A percentile compares a stretch with the other conserved stretches of the same genome.
phyloP scores from a whole-genome alignment of 35 echinoderm and acorn worm species.

The Apostichopus parvimensis region DNA sequence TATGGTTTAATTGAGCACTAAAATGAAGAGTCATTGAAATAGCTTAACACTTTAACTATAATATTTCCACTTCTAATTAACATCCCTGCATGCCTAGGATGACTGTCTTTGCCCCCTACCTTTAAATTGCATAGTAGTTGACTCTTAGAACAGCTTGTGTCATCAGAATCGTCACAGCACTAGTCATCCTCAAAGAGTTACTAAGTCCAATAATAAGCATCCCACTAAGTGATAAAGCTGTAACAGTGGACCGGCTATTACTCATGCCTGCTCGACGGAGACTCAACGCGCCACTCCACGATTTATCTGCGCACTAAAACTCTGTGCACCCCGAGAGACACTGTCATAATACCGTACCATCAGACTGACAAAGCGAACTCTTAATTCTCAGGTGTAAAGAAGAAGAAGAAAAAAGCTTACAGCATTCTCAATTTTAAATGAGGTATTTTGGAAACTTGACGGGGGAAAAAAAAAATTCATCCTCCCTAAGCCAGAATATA shows the following conservation, averaged over 20 bases:
- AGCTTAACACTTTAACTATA: too few relatives aligned
- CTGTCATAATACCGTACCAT: neutral
- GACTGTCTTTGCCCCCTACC: neutral
- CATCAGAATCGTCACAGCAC: neutral
- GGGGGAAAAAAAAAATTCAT: neutral
- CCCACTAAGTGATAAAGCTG: neutral
- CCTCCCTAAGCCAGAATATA: neutral
- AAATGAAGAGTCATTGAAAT: too few relatives aligned
- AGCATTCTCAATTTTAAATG: neutral
- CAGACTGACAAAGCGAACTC: neutral
- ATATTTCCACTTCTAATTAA: too few relatives aligned
- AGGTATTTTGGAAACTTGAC: neutral
- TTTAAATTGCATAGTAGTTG: neutral
- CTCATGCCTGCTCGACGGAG: too few relatives aligned
- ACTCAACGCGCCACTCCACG: neutral
- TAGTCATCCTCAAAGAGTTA: neutral
- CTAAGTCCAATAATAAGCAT: neutral
- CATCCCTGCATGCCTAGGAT: too few relatives aligned
- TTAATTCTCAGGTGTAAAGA: constrained; percentile 9
- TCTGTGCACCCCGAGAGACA: neutral
- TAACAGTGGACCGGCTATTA: neutral
- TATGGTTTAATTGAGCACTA: too few relatives aligned
- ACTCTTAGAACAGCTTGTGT: neutral
- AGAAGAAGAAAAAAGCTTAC: neutral
- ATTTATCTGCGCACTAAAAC: neutral